Evolutionary conservation across 1,140 invertebrate species (phyloP).

Genomic region (Cotesia vestalis): DNA sequence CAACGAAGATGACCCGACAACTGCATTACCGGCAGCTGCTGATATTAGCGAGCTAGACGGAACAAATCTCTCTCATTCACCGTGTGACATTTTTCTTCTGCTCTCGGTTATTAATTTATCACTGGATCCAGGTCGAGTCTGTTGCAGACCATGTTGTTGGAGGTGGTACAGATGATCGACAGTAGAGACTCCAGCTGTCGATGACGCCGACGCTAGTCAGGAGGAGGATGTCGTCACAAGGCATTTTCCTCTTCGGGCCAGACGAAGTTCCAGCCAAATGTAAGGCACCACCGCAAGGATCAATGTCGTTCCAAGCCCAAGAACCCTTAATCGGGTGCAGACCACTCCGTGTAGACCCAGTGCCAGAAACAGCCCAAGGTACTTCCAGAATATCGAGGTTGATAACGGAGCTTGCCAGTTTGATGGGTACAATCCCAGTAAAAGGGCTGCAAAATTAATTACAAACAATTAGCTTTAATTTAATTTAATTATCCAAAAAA

Average conservation of each 20-base stretch:
- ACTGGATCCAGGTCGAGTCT: neutral
- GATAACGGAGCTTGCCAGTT: slow-evolving; percentile 64
- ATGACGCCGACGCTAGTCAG: too few relatives aligned
- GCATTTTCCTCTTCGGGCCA: slow-evolving; percentile 55
- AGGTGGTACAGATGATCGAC: too few relatives aligned
- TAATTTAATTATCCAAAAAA: neutral
- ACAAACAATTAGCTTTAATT: neutral
- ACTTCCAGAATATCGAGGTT: slow-evolving; percentile 64
- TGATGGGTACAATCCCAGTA: slow-evolving; percentile 61
- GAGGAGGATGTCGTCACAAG: slow-evolving; percentile 31
- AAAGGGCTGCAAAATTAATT: slow-evolving; percentile 53
- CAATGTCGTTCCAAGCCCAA: slow-evolving; percentile 58
- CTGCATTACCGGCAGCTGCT: slow-evolving; percentile 18
- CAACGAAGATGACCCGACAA: neutral
- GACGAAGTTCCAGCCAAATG: slow-evolving; percentile 59
- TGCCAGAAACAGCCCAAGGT: slow-evolving; percentile 60
- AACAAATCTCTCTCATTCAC: slow-evolving; percentile 57
- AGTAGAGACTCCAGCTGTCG: too few relatives aligned
- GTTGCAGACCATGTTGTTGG: too few relatives aligned
- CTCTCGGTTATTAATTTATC: slow-evolving; percentile 31
- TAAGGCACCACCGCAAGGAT: slow-evolving; percentile 61
- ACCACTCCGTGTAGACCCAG: slow-evolving; percentile 62
- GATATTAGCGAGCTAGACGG: slow-evolving; percentile 47
- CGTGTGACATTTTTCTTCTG: slow-evolving; percentile 37
- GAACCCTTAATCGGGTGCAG: slow-evolving; percentile 62